Percentiles rank a stretch among this genome's conserved stretches.
Evolutionary conservation across 2,888 invertebrate species (phyloP).

Genomic region (Scaptomyza caliginosa): DNA sequence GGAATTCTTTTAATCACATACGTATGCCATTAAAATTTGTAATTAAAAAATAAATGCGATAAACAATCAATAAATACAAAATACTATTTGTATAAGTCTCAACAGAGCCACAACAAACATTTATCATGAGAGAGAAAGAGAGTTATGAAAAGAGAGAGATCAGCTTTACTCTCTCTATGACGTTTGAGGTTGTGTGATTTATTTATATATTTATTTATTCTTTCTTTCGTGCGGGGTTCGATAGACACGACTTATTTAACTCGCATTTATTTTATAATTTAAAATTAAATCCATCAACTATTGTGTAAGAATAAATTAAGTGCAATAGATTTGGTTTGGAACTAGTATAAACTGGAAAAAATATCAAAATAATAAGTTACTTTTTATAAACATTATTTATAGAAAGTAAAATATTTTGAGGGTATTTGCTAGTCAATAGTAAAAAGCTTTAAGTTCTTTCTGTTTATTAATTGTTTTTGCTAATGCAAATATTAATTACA

Average conservation of each 20-base stretch:
- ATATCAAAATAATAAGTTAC: too few relatives aligned
- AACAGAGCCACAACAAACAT: constrained; percentile 2
- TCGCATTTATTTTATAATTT: not conserved
- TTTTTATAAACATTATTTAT: too few relatives aligned
- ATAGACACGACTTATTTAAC: not conserved
- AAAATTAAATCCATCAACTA: too few relatives aligned
- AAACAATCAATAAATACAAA: constrained; percentile 13
- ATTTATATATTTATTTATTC: not conserved
- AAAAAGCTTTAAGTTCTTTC: too few relatives aligned
- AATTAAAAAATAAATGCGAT: constrained; percentile 35
- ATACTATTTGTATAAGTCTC: constrained; percentile 21
- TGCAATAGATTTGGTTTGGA: too few relatives aligned
- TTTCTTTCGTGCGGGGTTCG: not conserved
- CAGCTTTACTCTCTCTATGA: not conserved
- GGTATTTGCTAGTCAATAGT: too few relatives aligned
- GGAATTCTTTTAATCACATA: constrained; percentile 9
- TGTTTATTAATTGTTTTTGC: too few relatives aligned
- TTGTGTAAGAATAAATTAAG: too few relatives aligned
- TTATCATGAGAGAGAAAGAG: constrained; percentile 10
- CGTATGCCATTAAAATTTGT: constrained; percentile 22
- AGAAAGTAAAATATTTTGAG: too few relatives aligned
- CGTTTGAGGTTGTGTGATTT: constrained; percentile 1
- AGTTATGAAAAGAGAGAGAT: constrained; percentile 23
- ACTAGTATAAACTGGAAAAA: too few relatives aligned
- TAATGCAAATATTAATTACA: too few relatives aligned